Evolutionary conservation across 2,113 vertebrate species (phyloP).

Genomic region (Mesembrinibis cayennensis): DNA sequence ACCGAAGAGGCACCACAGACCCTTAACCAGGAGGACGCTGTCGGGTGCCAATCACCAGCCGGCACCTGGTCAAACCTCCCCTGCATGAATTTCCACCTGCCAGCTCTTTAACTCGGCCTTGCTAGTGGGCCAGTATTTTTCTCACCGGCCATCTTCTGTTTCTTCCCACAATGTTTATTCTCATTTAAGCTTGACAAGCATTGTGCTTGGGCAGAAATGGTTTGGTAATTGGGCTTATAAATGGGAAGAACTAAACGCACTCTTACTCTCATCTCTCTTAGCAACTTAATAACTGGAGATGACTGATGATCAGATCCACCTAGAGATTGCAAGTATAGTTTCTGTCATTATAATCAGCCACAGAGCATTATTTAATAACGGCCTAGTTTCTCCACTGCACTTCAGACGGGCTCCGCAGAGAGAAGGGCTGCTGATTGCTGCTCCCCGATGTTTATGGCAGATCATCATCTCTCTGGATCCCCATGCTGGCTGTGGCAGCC

Average conservation of each 20-base stretch:
- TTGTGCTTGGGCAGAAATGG: background rate
- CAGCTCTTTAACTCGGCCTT: background rate
- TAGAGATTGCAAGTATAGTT: background rate
- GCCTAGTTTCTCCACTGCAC: background rate
- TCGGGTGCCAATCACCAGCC: fast-evolving
- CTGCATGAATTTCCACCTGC: background rate
- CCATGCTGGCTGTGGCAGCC: fast-evolving
- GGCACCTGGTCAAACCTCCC: background rate
- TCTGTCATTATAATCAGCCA: background rate
- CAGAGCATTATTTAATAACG: background rate
- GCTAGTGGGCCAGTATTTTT: background rate
- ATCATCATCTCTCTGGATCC: fast-evolving
- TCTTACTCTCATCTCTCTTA: constrained; percentile 5
- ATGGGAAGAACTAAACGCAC: background rate
- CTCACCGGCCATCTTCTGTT: background rate
- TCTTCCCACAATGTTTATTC: constrained; percentile 3
- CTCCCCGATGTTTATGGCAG: fast-evolving
- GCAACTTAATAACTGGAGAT: constrained; percentile 9
- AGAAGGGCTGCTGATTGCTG: background rate
- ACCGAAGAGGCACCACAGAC: fast-evolving
- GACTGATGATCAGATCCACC: background rate
- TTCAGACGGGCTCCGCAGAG: background rate
- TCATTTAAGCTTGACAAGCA: background rate
- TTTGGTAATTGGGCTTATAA: constrained; percentile 42
- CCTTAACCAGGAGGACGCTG: fast-evolving